phyloP scores from a whole-genome alignment of 2,113 vertebrate genomes.

The Anseranas semipalmata region DNA sequence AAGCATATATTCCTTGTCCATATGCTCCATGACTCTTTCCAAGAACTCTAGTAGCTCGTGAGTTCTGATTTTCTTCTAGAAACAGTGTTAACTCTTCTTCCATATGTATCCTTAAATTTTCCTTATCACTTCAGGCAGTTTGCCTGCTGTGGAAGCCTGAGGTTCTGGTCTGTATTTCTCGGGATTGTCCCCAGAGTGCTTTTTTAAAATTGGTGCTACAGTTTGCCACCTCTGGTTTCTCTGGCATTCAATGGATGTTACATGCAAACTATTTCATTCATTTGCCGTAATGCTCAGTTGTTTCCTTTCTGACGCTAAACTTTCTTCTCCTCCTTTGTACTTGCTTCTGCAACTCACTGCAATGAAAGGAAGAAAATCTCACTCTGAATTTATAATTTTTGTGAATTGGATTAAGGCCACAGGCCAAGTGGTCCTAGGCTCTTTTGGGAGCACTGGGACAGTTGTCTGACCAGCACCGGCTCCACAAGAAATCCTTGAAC shows the following conservation, averaged over 20 bases:
- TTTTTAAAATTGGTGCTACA: not conserved
- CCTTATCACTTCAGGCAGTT: not conserved
- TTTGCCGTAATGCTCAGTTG: not conserved
- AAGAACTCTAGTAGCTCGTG: not conserved
- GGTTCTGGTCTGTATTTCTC: not conserved
- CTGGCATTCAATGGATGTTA: not conserved
- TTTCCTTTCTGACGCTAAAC: not conserved
- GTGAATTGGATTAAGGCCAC: not conserved
- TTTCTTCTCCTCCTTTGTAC: not conserved
- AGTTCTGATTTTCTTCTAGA: not conserved
- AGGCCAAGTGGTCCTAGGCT: not conserved
- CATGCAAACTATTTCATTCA: not conserved
- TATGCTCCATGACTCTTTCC: not conserved
- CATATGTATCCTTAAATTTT: conserved; percentile 7
- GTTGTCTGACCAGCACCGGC: not conserved
- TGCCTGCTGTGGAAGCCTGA: not conserved
- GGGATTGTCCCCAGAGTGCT: not conserved
- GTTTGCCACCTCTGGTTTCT: not conserved
- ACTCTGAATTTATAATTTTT: not conserved
- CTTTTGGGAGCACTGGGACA: not conserved
- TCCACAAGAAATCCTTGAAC: not conserved
- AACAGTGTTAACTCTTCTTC: not conserved
- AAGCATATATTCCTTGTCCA: not conserved
- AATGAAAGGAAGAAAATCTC: not conserved
- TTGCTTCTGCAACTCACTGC: not conserved